Evolutionary conservation across 2,797 vertebrate species (phyloP), one percentile per base, ranked within the genome.

Genomic region (Oreortyx pictus): DNA sequence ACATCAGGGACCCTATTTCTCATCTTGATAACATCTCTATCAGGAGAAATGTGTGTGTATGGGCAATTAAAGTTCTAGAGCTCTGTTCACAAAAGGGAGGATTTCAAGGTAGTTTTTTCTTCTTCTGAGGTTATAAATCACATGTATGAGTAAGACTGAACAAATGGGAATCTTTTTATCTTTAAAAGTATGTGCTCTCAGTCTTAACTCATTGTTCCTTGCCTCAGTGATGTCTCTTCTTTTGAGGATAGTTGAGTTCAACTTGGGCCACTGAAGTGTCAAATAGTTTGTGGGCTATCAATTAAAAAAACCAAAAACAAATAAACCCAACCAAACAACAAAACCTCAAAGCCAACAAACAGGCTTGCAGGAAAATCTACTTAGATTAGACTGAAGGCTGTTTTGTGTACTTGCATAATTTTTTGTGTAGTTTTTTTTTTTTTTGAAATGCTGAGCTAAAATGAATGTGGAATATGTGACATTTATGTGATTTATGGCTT

Each of bases 381-480:
- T 52, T 70, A 29, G 39, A 35, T 49, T 70, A 29, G 39, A 35
- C 59, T 44, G 43, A 41, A 71, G 61, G 20, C 39, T 87, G 81
- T 46, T 29, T 44, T 91, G 12, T 66, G 82, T 81, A 66, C 83
- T 77, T 85, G 29, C n/a, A 11, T 82, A 43, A 18, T 29, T 39
- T 68, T 74, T 85, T 79, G 43, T 59, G 41, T 71, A 56, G 13
- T 7, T 41, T 77, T 94, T 80, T 41, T 77, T 94, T 80, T 94
- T 80, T 86, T 80, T 86, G 41, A 82, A 81, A 92, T 62, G 14
- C 44, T 72, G 46, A 72, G 8, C 82, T 68, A 77, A 93, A 80
- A 65, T 62, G 59, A 82, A 72, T 33, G 14, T 54, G 25, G 29
- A 25, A 77, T 86, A 49, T 1, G 13, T 64, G 27, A 29, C 66